phyloP scores from a whole-genome alignment of 2,888 invertebrate species.

The Lithophane ornitopus region DNA sequence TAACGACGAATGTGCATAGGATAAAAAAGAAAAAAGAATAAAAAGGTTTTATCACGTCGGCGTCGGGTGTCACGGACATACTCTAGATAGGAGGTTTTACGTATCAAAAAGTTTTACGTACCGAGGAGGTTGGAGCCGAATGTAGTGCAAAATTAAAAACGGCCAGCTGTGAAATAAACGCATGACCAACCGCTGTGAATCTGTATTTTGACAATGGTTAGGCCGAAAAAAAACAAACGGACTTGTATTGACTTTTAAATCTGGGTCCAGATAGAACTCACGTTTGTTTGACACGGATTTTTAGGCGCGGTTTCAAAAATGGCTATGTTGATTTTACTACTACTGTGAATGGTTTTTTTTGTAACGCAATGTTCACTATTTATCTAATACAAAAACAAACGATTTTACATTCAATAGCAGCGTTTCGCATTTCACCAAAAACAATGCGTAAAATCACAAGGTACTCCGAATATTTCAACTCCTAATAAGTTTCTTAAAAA shows the following conservation, averaged over 20 bases:
- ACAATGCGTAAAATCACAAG: not conserved
- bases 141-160: conserved; percentile 41
- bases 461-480: not conserved
- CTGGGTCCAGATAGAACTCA: conserved; percentile 10
- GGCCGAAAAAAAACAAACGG: conserved; percentile 12
- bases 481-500: not conserved
- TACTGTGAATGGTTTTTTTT: conserved; percentile 4
- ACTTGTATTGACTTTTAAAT: conserved; percentile 34
- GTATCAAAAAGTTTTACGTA: conserved; percentile 40
- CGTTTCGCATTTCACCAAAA: not conserved
- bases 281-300: conserved; percentile 20
- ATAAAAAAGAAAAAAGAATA: conserved; percentile 21
- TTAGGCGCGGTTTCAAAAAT: not conserved
- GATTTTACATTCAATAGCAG: not conserved
- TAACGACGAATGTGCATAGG: conserved; percentile 43
- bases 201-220: conserved; percentile 51
- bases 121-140: conserved; percentile 33
- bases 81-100: conserved; percentile 43
- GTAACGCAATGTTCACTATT: too few relatives aligned
- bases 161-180: conserved; percentile 52
- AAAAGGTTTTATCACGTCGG: conserved; percentile 53
- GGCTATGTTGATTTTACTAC: not conserved
- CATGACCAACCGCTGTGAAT: conserved; percentile 24
- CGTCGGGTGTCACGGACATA: conserved; percentile 53
- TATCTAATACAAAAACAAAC: not conserved